A percentile compares a stretch with the other conserved stretches of the same genome.
These are phyloP conservation scores for Hymenochirus boettgeri DNA, from an alignment of 2,113 vertebrate species.

Conservation along the genomic window DNA sequence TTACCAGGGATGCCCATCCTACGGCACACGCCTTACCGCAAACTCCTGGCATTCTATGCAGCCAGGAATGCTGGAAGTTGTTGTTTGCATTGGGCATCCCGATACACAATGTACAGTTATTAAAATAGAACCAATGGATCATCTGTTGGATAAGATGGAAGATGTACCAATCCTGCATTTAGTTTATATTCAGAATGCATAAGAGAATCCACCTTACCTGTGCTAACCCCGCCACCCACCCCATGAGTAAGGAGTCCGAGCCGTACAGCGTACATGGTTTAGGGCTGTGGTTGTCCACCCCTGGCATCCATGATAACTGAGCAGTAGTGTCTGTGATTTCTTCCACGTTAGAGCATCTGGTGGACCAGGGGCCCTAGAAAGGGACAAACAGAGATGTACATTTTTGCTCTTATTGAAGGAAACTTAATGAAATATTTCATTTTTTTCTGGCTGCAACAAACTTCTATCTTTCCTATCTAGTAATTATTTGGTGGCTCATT, in stretches of 20 bases:
- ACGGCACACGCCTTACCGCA: too few species aligned
- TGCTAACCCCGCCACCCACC: conserved; percentile 95
- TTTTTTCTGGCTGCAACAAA: background rate
- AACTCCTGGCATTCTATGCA: too few species aligned
- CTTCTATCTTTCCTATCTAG: too few species aligned
- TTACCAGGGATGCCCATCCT: too few species aligned
- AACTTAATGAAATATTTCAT: background rate
- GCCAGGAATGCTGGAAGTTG: too few species aligned
- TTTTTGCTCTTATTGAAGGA: too few species aligned
- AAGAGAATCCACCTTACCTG: conserved; percentile 71
- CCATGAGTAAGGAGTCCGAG: conserved; percentile 93
- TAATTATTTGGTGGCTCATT: background rate
- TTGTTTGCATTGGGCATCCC: too few species aligned
- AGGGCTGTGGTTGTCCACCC: conserved; percentile 95
- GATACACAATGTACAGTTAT: too few species aligned
- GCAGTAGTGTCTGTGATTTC: conserved; percentile 91
- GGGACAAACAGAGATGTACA: conserved; percentile 10
- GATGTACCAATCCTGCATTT: too few species aligned
- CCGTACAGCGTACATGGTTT: conserved; percentile 84
- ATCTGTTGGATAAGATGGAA: too few species aligned
- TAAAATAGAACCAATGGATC: too few species aligned
- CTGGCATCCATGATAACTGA: conserved; percentile 92
- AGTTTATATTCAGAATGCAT: background rate
- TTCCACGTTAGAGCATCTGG: conserved; percentile 86
- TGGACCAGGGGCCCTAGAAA: conserved; percentile 85